Evolutionary conservation across 2,888 invertebrate genomes (phyloP).

Genomic region (Lasioglossum pauxillum): DNA sequence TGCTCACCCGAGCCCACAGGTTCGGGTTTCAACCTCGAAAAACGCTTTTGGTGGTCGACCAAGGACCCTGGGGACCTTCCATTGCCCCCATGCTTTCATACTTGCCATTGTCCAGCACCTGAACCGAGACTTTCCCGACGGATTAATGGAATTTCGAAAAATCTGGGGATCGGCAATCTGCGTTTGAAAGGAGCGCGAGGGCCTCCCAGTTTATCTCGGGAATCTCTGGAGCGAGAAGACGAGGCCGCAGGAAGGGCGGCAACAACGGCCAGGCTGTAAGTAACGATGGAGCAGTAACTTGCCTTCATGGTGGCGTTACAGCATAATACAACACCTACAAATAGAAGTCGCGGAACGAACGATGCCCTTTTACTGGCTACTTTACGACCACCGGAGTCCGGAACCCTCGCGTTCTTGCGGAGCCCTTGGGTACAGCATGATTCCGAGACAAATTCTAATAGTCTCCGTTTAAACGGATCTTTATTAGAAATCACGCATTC

Average conservation of each 20-base stretch:
- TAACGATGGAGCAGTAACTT: slow-evolving; percentile 66
- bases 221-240: slow-evolving; percentile 17
- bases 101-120: neutral
- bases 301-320: slow-evolving; percentile 51
- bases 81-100: neutral
- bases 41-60: neutral
- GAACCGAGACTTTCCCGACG: neutral
- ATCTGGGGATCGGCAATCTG: neutral
- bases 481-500: neutral
- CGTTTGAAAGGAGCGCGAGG: neutral
- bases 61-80: neutral
- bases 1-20: neutral
- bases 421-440: slow-evolving; percentile 60
- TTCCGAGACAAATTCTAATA: neutral
- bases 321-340: slow-evolving; percentile 70
- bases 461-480: neutral
- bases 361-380: slow-evolving; percentile 45
- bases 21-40: neutral
- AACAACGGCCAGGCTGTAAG: slow-evolving; percentile 64
- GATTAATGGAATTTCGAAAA: neutral
- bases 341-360: slow-evolving; percentile 69
- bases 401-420: slow-evolving; percentile 63
- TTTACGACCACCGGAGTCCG: slow-evolving; percentile 66
- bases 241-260: slow-evolving; percentile 34
- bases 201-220: neutral